Conservation (phyloP, 2,797 vertebrate species). For the Ibycter americanus region DNA sequence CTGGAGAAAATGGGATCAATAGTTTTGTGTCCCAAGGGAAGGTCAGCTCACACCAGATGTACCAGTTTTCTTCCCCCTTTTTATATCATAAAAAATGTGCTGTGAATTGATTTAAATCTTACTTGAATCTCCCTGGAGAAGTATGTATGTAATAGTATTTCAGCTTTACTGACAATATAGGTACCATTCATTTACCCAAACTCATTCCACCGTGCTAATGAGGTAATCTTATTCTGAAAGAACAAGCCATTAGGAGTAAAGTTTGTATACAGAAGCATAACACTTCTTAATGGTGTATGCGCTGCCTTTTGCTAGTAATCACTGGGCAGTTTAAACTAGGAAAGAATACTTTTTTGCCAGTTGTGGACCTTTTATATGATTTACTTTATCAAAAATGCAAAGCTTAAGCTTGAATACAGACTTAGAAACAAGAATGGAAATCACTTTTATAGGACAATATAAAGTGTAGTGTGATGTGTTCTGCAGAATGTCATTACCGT, state of each 20-base stretch:
- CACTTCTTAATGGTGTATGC: not conserved
- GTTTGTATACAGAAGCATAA: constrained; percentile 7
- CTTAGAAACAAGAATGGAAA: not conserved
- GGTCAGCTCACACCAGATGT: constrained; percentile 37
- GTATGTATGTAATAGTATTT: constrained; percentile 1
- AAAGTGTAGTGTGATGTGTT: not conserved
- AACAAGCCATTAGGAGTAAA: constrained; percentile 42
- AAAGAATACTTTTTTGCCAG: not conserved
- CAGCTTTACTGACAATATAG: constrained; percentile 22
- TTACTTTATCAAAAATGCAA: not conserved
- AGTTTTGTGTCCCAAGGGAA: constrained; percentile 30
- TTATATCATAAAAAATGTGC: not conserved
- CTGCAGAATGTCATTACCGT: constrained; percentile 7
- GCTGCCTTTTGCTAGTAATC: not conserved
- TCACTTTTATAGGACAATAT: constrained; percentile 1
- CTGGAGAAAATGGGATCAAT: constrained; percentile 42
- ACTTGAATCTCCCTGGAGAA: constrained; percentile 14
- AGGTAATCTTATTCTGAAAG: constrained; percentile 51
- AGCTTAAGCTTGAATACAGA: not conserved
- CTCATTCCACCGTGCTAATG: constrained; percentile 47
- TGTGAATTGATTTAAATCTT: constrained; percentile 48
- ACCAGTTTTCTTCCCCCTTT: not conserved
- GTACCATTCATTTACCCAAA: constrained; percentile 29
- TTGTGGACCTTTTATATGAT: not conserved
- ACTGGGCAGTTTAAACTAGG: not conserved